phyloP scores from a whole-genome alignment of 1,140 invertebrate genomes.

The Physella acuta region DNA sequence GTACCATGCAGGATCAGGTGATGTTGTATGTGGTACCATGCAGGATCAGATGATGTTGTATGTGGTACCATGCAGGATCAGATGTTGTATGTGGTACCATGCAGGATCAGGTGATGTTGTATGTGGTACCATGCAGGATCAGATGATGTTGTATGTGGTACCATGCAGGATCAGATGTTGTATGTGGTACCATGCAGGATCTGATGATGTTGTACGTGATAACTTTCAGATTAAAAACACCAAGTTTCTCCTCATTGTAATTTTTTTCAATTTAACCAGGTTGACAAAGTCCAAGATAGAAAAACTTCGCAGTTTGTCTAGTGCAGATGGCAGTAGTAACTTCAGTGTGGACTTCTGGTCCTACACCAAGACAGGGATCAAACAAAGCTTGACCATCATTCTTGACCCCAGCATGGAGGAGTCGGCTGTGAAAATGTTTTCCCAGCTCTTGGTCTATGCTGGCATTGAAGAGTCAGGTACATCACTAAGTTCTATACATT shows the following conservation, averaged over 20 bases:
- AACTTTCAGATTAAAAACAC: constrained; percentile 86
- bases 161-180: too few species aligned
- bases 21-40: too few species aligned
- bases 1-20: too few species aligned
- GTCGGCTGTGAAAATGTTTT: constrained; percentile 72
- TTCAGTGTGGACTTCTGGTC: constrained; percentile 75
- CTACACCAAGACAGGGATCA: constrained; percentile 77
- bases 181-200: too few species aligned
- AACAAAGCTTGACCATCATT: constrained; percentile 80
- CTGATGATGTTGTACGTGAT: constrained; percentile 72
- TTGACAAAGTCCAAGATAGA: constrained; percentile 85
- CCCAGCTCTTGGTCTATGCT: constrained; percentile 73
- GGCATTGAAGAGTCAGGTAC: constrained; percentile 69
- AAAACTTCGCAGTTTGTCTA: constrained; percentile 78
- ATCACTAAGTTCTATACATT: too few species aligned
- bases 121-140: too few species aligned
- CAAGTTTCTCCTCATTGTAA: constrained; percentile 58
- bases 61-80: too few species aligned
- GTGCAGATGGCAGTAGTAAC: constrained; percentile 60
- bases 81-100: too few species aligned
- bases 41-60: too few species aligned
- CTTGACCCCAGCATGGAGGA: constrained; percentile 82
- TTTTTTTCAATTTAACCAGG: constrained; percentile 44
- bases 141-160: too few species aligned
- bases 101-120: too few species aligned